Evolutionary conservation across 2,888 invertebrate genomes (phyloP).

Genomic region (Apamea anceps): DNA sequence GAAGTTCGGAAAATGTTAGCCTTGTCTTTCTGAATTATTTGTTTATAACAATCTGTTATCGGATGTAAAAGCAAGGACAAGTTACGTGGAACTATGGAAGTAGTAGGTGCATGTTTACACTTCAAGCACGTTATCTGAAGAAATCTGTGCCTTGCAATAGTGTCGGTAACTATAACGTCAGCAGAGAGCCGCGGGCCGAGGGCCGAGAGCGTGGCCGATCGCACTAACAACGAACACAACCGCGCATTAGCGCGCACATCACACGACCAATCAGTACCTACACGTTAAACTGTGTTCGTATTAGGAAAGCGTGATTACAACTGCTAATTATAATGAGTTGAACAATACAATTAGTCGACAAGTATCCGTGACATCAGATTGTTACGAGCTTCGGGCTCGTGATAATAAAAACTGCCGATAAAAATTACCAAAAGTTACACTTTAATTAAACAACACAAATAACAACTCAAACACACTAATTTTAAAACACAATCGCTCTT

Average conservation of each 20-base stretch:
- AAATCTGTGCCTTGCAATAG: neutral
- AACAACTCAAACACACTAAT: no score
- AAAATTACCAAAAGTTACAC: no score
- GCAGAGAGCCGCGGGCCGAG: neutral
- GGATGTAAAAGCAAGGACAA: neutral
- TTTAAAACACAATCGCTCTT: no score
- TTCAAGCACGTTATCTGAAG: neutral
- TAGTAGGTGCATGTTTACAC: neutral
- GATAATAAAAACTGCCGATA: no score
- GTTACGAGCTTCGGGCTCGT: no score
- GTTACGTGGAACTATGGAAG: neutral
- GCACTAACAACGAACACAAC: neutral
- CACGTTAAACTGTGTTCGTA: neutral
- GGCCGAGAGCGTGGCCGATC: neutral
- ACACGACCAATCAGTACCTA: neutral
- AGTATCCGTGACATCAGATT: neutral
- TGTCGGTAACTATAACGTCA: neutral
- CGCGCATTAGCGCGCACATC: neutral
- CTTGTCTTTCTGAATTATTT: neutral
- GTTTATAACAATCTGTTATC: neutral
- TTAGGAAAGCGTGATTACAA: neutral
- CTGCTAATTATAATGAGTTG: neutral
- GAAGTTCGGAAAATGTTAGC: neutral
- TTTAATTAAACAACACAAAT: no score
- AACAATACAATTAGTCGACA: conserved; percentile 6